Evolutionary conservation across 2,888 invertebrate species (phyloP).

Genomic region (Ochropleura plecta): DNA sequence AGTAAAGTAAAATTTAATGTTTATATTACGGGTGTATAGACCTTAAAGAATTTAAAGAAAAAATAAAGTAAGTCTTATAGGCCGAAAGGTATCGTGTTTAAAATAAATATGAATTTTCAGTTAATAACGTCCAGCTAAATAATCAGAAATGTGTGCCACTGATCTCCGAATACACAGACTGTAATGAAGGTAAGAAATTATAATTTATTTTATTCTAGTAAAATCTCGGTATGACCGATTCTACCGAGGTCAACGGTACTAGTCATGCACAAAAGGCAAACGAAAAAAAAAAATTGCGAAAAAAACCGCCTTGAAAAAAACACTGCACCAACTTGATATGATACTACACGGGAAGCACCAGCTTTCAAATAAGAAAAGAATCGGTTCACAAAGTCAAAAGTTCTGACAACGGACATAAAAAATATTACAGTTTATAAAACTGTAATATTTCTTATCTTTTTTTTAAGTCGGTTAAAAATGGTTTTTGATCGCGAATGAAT

Average conservation of each 20-base stretch:
- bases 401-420: too few species aligned
- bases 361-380: too few species aligned
- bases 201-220: not conserved
- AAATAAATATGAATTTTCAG: conserved; percentile 74
- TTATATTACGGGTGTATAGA: not conserved
- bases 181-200: conserved; percentile 78
- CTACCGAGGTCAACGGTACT: too few species aligned
- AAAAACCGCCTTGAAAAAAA: too few species aligned
- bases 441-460: too few species aligned
- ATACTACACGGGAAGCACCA: too few species aligned
- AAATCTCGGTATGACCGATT: not conserved
- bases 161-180: conserved; percentile 82
- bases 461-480: not conserved
- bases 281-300: too few species aligned
- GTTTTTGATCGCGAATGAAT: not conserved
- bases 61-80: not conserved
- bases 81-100: not conserved
- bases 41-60: not conserved
- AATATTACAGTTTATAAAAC: too few species aligned
- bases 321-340: too few species aligned
- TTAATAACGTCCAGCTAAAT: conserved; percentile 42
- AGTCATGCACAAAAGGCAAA: too few species aligned
- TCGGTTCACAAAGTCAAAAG: too few species aligned
- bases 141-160: conserved; percentile 78
- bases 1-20: not conserved